Evolutionary conservation across 2,888 invertebrate species (phyloP).

Genomic region (Lithodes maja): DNA sequence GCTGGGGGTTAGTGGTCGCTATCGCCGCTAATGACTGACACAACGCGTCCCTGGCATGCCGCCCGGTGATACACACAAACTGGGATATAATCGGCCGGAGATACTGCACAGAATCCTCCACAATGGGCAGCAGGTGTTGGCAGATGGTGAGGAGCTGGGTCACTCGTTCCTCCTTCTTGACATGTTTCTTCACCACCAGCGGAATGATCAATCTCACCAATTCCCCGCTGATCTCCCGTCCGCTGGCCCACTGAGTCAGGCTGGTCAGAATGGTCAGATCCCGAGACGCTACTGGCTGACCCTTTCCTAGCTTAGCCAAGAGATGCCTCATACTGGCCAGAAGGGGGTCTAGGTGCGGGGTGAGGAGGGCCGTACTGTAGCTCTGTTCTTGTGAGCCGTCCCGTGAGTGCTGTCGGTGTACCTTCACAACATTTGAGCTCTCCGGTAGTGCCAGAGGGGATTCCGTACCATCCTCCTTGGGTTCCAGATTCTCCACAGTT

Average conservation of each 20-base stretch:
- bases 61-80: slow-evolving; percentile 81
- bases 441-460: not conserved
- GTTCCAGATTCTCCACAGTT: slow-evolving; percentile 30
- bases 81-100: slow-evolving; percentile 35
- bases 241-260: slow-evolving; percentile 84
- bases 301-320: slow-evolving; percentile 75
- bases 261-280: slow-evolving; percentile 85
- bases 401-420: slow-evolving; percentile 15
- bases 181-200: slow-evolving; percentile 81
- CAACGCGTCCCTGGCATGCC: slow-evolving; percentile 80
- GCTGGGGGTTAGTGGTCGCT: slow-evolving; percentile 10
- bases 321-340: slow-evolving; percentile 49
- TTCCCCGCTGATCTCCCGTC: slow-evolving; percentile 81
- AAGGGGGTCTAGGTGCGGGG: slow-evolving; percentile 57
- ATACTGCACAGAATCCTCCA: slow-evolving; percentile 78
- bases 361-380: slow-evolving; percentile 57
- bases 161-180: slow-evolving; percentile 52
- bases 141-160: slow-evolving; percentile 78
- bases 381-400: slow-evolving; percentile 33
- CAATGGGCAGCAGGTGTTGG: slow-evolving; percentile 82
- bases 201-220: slow-evolving; percentile 84
- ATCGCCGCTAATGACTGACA: slow-evolving; percentile 53
- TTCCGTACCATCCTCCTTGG: not conserved
- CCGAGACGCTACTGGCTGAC: slow-evolving; percentile 79
- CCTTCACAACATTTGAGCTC: slow-evolving; percentile 12